Evolutionary conservation across 2,797 vertebrate species (phyloP).

Genomic region (Xerus rutilus): DNA sequence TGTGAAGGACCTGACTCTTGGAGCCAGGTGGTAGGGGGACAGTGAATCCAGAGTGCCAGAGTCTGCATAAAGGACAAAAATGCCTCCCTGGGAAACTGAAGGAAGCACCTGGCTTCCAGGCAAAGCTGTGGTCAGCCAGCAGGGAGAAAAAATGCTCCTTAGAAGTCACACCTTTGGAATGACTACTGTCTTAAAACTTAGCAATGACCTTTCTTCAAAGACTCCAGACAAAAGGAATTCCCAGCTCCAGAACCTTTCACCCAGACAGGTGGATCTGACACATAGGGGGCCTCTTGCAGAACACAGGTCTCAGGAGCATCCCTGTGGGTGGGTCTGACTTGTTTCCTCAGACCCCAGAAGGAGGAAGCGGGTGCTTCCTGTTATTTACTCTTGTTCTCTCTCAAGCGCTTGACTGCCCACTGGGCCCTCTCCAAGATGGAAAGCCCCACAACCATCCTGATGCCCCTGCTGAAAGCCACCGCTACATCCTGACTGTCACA

Average conservation of each 20-base stretch:
- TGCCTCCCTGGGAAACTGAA: background rate
- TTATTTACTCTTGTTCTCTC: background rate
- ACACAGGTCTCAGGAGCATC: background rate
- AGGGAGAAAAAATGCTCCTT: background rate
- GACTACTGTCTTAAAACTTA: background rate
- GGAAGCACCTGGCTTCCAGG: background rate
- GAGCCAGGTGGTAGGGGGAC: background rate
- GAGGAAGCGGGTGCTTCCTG: slow-evolving; percentile 42
- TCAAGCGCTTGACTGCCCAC: background rate
- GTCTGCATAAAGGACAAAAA: background rate
- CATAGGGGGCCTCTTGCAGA: rapidly evolving
- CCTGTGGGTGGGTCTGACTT: background rate
- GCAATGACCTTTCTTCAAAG: background rate
- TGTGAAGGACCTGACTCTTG: background rate
- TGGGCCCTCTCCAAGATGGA: background rate
- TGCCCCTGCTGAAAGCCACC: background rate
- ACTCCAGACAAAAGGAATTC: background rate
- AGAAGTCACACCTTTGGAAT: background rate
- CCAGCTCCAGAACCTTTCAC: background rate
- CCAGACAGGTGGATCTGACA: background rate
- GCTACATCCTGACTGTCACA: background rate
- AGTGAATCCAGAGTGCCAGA: background rate
- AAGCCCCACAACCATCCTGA: background rate
- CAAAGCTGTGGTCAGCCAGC: background rate
- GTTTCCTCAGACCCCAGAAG: slow-evolving; percentile 1